Percentiles rank a stretch among this genome's conserved stretches.
These are phyloP conservation scores for Perizoma affinitatum DNA, from an alignment of 2,888 invertebrate genomes.

Conservation along the genomic window DNA sequence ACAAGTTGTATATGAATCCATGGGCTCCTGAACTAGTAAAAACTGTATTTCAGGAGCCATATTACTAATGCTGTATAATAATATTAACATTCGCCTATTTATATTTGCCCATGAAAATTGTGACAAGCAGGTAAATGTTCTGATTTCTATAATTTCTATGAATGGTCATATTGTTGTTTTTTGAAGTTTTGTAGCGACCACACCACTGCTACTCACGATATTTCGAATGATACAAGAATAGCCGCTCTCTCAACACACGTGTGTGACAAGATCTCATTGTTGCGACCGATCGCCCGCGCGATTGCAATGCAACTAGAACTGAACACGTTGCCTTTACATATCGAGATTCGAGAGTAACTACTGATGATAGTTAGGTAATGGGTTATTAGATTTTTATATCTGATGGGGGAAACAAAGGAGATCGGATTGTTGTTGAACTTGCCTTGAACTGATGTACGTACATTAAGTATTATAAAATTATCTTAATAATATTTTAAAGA, in stretches of 20 bases:
- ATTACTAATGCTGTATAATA: no score
- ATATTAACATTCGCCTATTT: no score
- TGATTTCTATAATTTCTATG: no score
- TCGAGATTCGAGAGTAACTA: constrained; percentile 16
- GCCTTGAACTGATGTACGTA: constrained; percentile 15
- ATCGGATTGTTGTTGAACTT: constrained; percentile 15
- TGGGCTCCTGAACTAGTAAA: no score
- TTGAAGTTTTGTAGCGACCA: no score
- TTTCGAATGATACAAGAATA: constrained; percentile 45
- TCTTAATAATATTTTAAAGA: neutral
- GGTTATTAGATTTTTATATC: constrained; percentile 19
- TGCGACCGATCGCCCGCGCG: constrained; percentile 55
- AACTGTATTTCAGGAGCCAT: no score
- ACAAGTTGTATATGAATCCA: no score
- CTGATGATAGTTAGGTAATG: neutral
- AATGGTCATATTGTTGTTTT: no score
- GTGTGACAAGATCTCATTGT: constrained; percentile 80
- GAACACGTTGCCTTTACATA: constrained; percentile 48
- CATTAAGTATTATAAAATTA: neutral
- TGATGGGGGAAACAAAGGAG: constrained; percentile 16
- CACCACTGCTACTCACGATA: neutral
- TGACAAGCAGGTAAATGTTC: no score
- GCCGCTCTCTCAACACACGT: constrained; percentile 57
- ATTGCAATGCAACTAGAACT: constrained; percentile 55
- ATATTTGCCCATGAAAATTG: no score